Evolutionary conservation across 2,888 invertebrate genomes (phyloP), one percentile per base, ranked within the genome.

Genomic region (Ceraclea dissimilis): DNA sequence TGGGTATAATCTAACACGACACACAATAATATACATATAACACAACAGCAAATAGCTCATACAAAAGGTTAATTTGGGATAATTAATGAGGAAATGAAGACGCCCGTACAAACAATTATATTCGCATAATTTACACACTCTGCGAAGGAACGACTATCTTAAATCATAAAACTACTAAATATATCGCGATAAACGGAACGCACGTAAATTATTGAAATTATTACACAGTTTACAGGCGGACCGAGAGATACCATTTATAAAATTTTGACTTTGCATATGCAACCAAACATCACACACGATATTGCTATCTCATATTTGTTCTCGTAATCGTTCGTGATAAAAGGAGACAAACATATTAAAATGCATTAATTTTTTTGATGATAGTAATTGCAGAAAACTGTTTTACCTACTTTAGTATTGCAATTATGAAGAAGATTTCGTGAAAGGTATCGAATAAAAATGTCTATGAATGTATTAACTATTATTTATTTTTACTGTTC

Each of bases 251-350:
- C 48, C 51, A 52, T 52, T 51, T 52, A 56, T 56, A 52, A 56
- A 39, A 56, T 48, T 46, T 56, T 52, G 56, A 52, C 47, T 56
- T 56, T 56, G 56, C 56, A 52, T 56, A 56, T 56, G 51, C 56
- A 56, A 56, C 56, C 56, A 56, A 56, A 56, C 56, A 56, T 56
- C 51, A 56, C 21, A 46, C 46, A n/a, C 16, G 18, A 46, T 55
- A 43, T 46, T 17, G 11, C 47, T 46, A 20, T 55, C 55, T 55
- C 20, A 39, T 39, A 31, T 31, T 43, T 26, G n/a, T 21, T 33
- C 13, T 43, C 39, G 50, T 55, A 20, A 34, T 31, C 13, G 20
- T 18, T 17, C 2, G 13, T 39, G 47, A 26, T 43, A 54, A 44
- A 54, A 54, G 51, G 55, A 55, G 55, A 55, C 13, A 21, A 44